Evolutionary conservation across 2,888 invertebrate genomes (phyloP), one percentile per base, ranked within the genome.

Genomic region (Drosophila anomalata): DNA sequence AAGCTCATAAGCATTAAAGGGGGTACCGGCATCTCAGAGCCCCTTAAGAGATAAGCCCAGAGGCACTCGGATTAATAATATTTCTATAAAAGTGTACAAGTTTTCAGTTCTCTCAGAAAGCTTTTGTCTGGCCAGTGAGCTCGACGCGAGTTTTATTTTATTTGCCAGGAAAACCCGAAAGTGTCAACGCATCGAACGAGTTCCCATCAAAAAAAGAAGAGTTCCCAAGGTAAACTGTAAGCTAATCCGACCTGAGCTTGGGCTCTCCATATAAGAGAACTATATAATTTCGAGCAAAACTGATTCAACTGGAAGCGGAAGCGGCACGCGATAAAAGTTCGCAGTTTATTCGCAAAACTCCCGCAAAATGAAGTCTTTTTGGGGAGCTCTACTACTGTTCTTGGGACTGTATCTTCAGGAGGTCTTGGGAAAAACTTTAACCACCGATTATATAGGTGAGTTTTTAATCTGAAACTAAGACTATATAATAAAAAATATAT

Each of bases 391-490:
- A 3, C 22, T 63, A 24, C 29, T 24, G 20, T 22, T 82, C 11
- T 42, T 79, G 3, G 33, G 63, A 42, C 12, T 33, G 5, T 42
- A 20, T 29, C 36, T 7, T 9, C 26, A 24, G 14, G 33, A 29
- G 36, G 61, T 55, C 6, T 17, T 65, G 3, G 54, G 65, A 20
- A 87, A 86, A 46, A 67, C 54, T 5, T 53, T 73, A 46, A 44
- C 58, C 41, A 75, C 62, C 4, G 80, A 87, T 4, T 78, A 82
- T 22, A 77, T 80, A 22, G 89, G 89, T 89, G 60, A 66, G 88
- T 73, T 17, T 36, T 0, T 6, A 36, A n/a, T 14, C 14, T 1
- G 2, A 14, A 26, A 8, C 22, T n/a, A 1, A 2, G 6, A 11
- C 1, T 20, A 36, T 5, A 11, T 7, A 22, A 11, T 20, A n/a